Evolutionary conservation across 2,888 invertebrate species (phyloP).

Genomic region (Hipparchia semele): DNA sequence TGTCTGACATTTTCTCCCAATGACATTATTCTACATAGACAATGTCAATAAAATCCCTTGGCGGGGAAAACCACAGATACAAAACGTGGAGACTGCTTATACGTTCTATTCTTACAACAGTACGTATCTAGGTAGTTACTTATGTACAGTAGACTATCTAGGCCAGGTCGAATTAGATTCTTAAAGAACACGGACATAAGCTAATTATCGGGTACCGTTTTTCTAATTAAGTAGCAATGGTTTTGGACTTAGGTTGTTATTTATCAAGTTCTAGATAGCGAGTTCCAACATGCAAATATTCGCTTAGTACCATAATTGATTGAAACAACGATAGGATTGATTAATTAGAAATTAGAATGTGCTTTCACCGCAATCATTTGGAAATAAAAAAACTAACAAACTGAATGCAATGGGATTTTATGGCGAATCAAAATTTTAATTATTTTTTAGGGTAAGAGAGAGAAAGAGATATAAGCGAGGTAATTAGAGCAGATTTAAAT

Average conservation of each 20-base stretch:
- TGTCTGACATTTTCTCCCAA: too few species aligned
- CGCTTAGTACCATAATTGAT: constrained; percentile 16
- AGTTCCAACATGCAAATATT: neutral
- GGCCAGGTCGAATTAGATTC: constrained; percentile 19
- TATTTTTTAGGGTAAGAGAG: too few species aligned
- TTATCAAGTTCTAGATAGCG: constrained; percentile 25
- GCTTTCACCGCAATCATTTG: neutral
- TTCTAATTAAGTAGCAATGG: constrained; percentile 22
- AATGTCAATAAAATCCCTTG: too few species aligned
- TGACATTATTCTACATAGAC: too few species aligned
- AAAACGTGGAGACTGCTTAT: too few species aligned
- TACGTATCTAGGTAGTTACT: neutral
- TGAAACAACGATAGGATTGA: constrained; percentile 11
- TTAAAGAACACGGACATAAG: constrained; percentile 21
- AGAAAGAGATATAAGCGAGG: too few species aligned
- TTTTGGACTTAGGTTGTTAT: constrained; percentile 19
- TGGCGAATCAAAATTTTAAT: neutral
- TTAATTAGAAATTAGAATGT: constrained; percentile 4
- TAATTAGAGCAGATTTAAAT: too few species aligned
- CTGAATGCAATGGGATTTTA: neutral
- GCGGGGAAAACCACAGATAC: too few species aligned
- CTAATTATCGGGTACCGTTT: constrained; percentile 28
- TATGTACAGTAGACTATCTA: constrained; percentile 16
- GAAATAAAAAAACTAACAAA: neutral
- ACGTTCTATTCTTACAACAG: too few species aligned